phyloP scores from a whole-genome alignment of 2,113 vertebrate genomes.

The Corythaixoides concolor region DNA sequence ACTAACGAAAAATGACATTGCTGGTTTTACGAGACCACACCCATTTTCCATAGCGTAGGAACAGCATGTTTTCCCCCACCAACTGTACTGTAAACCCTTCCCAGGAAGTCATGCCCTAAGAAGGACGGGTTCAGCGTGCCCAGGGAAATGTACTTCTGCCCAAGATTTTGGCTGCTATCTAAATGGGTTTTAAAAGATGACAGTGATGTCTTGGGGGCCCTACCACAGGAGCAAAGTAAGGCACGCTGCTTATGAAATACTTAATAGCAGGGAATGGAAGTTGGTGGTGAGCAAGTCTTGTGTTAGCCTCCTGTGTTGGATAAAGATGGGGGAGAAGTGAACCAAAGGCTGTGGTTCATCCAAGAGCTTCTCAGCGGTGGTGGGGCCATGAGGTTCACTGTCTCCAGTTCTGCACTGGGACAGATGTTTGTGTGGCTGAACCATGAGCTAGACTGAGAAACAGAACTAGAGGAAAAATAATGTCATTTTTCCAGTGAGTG shows the following conservation, averaged over 20 bases:
- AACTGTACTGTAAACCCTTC: neutral
- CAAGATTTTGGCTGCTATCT: neutral
- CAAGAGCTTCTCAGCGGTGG: neutral
- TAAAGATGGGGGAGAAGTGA: neutral
- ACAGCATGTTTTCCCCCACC: neutral
- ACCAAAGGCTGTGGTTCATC: neutral
- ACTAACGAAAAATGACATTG: neutral
- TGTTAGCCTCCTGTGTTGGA: neutral
- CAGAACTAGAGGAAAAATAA: neutral
- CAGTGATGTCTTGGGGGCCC: neutral
- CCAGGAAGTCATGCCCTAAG: accelerated
- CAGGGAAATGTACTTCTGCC: accelerated
- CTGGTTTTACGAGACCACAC: neutral
- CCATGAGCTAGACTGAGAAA: neutral
- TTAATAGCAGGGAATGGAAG: neutral
- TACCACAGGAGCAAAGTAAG: neutral
- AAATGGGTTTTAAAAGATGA: neutral
- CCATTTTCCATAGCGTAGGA: neutral
- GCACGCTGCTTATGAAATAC: neutral
- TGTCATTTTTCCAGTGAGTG: neutral
- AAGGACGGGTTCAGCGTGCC: neutral
- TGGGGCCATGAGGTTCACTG: neutral
- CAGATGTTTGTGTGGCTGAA: accelerated
- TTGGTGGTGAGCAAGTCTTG: neutral
- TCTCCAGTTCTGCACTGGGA: neutral